Evolutionary conservation across 2,113 vertebrate species (phyloP), one percentile per base, ranked within the genome.

Genomic region (Brachyhypopomus occidentalis): DNA sequence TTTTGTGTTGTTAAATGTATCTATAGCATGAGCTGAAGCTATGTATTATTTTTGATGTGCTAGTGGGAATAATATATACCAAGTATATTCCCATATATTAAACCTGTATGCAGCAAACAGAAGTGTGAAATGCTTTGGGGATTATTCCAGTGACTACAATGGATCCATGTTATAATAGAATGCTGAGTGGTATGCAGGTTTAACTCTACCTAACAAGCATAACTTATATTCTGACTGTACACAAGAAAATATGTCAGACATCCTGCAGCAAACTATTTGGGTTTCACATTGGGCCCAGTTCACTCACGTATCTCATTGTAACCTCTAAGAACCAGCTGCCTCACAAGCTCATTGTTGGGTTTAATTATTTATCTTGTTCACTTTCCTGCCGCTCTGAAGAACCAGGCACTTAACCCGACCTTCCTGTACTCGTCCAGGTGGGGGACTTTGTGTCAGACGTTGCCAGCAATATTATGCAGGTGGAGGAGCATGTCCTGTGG

Each of bases 381-480:
- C 45, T 11, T 14, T 69, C 3, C 9, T 71, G 7, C 38, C 25
- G n/a, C 34, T 70, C 17, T 60, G 55, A 36, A 56, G 34, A 78
- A 56, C 58, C n/a, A 34, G 67, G 14, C 23, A 60, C 30, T 25
- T 30, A 62, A 36, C 59, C 55, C 66, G 52, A 74, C 66, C 45
- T 9, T 59, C 17, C 66, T 23, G 30, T 74, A 75, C 55, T 80
- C 2, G 2, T 75, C 0, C 91, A 97, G 96, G 83, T 97, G 78
- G 92, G 92, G 8, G 94, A 93, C 88, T 92, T 92, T 66, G 91
- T 97, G 34, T 90, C 93, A 22, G 95, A 96, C 88, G 94, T 96
- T 73, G 95, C 95, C 84, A 97, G 96, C 82, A 95, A 96, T 87
- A 92, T 96, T 88, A 97, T 98, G 96, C 86, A 93, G 20, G 94